A percentile compares a stretch with the other conserved stretches of the same genome.
phyloP scores from a whole-genome alignment of 2,113 vertebrate genomes.

The Sinosuthora webbiana region DNA sequence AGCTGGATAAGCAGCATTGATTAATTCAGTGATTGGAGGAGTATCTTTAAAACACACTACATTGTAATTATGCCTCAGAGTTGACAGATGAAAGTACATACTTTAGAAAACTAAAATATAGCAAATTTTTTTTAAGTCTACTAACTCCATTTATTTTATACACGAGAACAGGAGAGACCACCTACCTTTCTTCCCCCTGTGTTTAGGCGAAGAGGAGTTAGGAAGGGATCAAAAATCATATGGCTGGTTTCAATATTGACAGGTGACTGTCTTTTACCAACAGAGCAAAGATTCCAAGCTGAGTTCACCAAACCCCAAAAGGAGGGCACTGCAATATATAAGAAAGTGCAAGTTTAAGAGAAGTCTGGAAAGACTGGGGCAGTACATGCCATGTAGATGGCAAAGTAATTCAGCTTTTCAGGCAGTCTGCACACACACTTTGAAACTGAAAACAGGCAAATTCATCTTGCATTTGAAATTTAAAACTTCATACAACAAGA shows the following conservation, averaged over 20 bases:
- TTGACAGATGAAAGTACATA: not conserved
- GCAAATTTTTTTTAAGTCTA: not conserved
- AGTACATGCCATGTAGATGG: not conserved
- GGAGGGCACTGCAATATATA: slow-evolving; percentile 87
- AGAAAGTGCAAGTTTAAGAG: not conserved
- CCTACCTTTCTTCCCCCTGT: slow-evolving; percentile 96
- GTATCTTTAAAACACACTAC: not conserved
- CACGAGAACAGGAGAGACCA: not conserved
- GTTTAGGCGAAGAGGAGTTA: slow-evolving; percentile 93
- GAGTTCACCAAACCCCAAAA: slow-evolving; percentile 99
- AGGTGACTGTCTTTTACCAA: slow-evolving; percentile 96
- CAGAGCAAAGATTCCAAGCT: slow-evolving; percentile 98
- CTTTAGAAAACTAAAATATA: not conserved
- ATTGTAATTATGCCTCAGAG: not conserved
- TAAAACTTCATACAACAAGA: not conserved
- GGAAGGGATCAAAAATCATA: slow-evolving; percentile 99
- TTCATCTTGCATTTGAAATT: not conserved
- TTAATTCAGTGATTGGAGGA: not conserved
- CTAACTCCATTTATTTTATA: not conserved
- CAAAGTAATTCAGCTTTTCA: not conserved
- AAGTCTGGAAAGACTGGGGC: not conserved
- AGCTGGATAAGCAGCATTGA: not conserved
- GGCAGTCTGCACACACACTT: not conserved
- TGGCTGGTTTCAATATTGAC: slow-evolving; percentile 99
- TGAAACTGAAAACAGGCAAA: not conserved